phyloP scores from a whole-genome alignment of 2,113 vertebrate genomes.

The Limnothrissa miodon region DNA sequence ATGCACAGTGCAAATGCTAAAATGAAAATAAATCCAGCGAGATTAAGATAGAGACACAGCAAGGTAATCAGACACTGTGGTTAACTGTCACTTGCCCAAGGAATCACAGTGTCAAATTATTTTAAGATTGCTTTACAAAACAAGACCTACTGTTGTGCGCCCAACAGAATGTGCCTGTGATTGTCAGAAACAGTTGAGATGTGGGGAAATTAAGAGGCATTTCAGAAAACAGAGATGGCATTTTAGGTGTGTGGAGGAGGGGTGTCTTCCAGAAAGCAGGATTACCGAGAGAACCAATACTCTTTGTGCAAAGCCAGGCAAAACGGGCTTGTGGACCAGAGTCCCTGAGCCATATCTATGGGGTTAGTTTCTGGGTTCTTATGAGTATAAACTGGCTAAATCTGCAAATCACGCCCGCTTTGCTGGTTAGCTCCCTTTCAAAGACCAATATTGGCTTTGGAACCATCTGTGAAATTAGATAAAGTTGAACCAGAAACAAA shows the following conservation, averaged over 20 bases:
- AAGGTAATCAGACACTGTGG: neutral
- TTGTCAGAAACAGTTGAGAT: neutral
- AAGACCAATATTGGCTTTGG: too few species aligned
- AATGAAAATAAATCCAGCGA: neutral
- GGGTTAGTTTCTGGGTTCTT: too few species aligned
- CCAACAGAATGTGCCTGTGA: too few species aligned
- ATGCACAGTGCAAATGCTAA: neutral
- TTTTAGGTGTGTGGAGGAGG: too few species aligned
- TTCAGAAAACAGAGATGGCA: too few species aligned
- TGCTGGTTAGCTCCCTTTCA: too few species aligned
- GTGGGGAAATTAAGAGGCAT: too few species aligned
- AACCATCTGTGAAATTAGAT: neutral
- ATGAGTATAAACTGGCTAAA: neutral
- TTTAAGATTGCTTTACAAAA: neutral
- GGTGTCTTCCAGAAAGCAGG: neutral
- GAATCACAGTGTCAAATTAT: neutral
- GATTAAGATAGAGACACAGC: neutral
- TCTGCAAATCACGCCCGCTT: neutral
- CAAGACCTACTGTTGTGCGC: neutral
- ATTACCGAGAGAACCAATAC: too few species aligned
- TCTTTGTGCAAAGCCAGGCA: too few species aligned
- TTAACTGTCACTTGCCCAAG: neutral
- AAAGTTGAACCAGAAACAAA: neutral
- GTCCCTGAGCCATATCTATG: too few species aligned
- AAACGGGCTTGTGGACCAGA: too few species aligned